A percentile compares a stretch with the other conserved stretches of the same genome.
Conservation (phyloP, 2,113 vertebrate species). For the Myrmecophaga tridactyla region DNA sequence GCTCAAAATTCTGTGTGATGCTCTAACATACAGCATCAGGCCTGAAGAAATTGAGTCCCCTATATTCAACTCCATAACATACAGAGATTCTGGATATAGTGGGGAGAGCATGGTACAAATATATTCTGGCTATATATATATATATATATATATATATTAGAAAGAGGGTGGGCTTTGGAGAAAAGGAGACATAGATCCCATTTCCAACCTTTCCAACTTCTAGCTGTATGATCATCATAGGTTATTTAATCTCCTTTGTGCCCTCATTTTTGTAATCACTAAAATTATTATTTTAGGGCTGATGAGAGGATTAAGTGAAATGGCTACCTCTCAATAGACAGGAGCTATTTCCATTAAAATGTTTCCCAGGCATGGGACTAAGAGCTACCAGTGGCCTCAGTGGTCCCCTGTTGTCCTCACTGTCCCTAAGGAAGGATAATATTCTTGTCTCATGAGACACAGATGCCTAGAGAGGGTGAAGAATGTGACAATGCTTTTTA, state of each 20-base stretch:
- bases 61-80: neutral
- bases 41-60: neutral
- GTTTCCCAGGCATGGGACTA: neutral
- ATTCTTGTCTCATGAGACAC: neutral
- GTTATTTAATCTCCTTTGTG: neutral
- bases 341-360: neutral
- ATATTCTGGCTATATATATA: too few relatives aligned
- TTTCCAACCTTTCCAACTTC: neutral
- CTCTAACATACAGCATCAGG: neutral
- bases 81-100: neutral
- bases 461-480: neutral
- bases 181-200: neutral
- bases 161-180: neutral
- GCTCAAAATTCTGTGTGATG: neutral
- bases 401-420: neutral
- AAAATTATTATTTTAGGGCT: neutral
- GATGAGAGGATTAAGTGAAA: neutral
- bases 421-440: neutral
- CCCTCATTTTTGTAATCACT: neutral
- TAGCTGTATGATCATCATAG: neutral
- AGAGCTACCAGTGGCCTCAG: neutral
- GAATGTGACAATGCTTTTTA: neutral
- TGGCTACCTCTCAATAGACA: neutral
- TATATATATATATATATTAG: too few relatives aligned
- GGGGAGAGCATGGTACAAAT: too few relatives aligned